Evolutionary conservation across 2,797 vertebrate genomes (phyloP), one percentile per base, ranked within the genome.

Genomic region (Phrynocephalus vlangalii): DNA sequence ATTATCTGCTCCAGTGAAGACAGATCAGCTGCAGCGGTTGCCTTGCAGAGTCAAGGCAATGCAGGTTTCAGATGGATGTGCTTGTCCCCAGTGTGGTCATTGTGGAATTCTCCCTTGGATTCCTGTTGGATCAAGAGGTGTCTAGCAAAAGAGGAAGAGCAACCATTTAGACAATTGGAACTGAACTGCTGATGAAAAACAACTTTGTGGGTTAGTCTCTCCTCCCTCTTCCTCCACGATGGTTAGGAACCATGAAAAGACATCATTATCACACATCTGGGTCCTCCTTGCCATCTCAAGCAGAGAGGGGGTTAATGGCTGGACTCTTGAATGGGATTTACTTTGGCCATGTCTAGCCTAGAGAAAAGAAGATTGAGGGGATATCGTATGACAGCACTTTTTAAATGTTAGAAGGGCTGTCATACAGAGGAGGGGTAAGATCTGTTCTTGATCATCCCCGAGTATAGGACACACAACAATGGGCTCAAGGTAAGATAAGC

Each of bases 1-100:
- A 24, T 22, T 70, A 6, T 67, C n/a, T 68, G 52, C 83, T 82
- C 89, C 70, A 38, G 11, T 33, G 82, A 85, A 10, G 60, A 2
- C 3, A 1, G 0, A 0, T 63, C 5, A 30, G 63, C 44, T 48
- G 22, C 18, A 1, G 0, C 22, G 18, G 0, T 79, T 77, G 66
- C 63, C 79, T 77, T 10, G n/a, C 22, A 20, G 63, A 70, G 66
- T 80, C 92, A 67, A 70, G 44, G 79, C 79, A 2, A 28, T 10
- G 5, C 73, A n/a, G 18, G 15, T 70, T 0, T 82, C 86, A 0
- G 0, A 3, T 52, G 66, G 5, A 76, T 73, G 0, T 0, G 6
- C 6, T 24, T 75, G 44, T 85, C 30, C 56, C n/a, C 44, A 76
- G 3, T 52, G 75, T 71, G 86, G 79, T 28, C 84, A 2, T 20